Conservation (phyloP, 2,888 invertebrate genomes). For the Thelaira solivaga region DNA sequence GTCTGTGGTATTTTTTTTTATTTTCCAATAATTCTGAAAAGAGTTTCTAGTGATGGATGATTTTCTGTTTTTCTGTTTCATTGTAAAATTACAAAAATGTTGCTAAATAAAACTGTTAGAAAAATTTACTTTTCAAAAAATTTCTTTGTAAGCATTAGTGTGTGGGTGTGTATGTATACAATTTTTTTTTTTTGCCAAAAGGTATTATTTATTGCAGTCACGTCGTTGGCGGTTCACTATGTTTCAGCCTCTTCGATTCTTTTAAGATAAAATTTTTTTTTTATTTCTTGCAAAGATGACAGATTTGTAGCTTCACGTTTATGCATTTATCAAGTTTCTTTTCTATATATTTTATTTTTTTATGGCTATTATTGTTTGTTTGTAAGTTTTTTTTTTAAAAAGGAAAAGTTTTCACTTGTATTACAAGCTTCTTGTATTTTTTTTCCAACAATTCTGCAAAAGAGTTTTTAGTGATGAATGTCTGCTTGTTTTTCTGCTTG, state of each 20-base stretch:
- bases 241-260: slow-evolving; percentile 23
- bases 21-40: too few relatives aligned
- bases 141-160: too few relatives aligned
- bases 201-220: slow-evolving; percentile 50
- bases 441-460: slow-evolving; percentile 44
- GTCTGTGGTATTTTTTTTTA: too few relatives aligned
- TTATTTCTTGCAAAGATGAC: slow-evolving; percentile 20
- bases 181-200: slow-evolving; percentile 2
- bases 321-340: slow-evolving; percentile 42
- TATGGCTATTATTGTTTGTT: slow-evolving; percentile 10
- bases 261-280: slow-evolving; percentile 9
- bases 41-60: too few relatives aligned
- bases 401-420: slow-evolving; percentile 63
- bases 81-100: too few relatives aligned
- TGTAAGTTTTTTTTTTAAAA: slow-evolving; percentile 36
- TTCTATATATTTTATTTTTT: not conserved
- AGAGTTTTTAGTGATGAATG: not conserved
- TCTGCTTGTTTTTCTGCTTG: not conserved
- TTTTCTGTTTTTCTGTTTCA: too few relatives aligned
- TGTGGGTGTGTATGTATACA: not conserved
- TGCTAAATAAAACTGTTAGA: too few relatives aligned
- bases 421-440: slow-evolving; percentile 38
- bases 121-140: too few relatives aligned
- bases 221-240: slow-evolving; percentile 30
- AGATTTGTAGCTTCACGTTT: slow-evolving; percentile 36